Evolutionary conservation across 2,797 vertebrate genomes (phyloP), one percentile per base, ranked within the genome.

Genomic region (Lagothrix lagotricha): DNA sequence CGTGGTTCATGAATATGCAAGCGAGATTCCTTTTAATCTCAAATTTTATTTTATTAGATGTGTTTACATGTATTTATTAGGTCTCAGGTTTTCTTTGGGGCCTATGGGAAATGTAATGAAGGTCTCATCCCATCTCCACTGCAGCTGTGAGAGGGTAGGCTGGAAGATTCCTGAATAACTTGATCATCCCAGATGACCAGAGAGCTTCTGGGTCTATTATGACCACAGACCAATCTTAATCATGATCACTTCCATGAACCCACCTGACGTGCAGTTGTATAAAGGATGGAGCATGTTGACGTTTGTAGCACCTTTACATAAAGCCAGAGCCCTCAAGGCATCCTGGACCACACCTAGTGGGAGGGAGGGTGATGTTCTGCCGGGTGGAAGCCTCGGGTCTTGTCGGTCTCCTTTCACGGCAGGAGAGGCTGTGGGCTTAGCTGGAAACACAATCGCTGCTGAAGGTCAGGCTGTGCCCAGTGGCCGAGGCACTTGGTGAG

Each of bases 1-100:
- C 15, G 36, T 19, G 46, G 57, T 48, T 97, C 96, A 94, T 97
- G 97, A 93, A 96, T 97, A 95, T 97, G 94, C 92, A 95, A 88
- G 82, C 11, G n/a, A 72, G 79, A 85, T 92, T 94, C 85, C 96
- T 92, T 94, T 97, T 93, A 92, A 97, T 94, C 88, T 94, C 95
- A 81, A 75, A 61, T 92, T 95, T 97, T 95, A 95, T 90, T 94
- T 95, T 91, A 97, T 90, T 97, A 93, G 95, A 82, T 72, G 54
- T 64, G 61, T 84, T 96, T 96, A 95, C 41, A 93, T 93, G 70
- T 85, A 91, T 95, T 96, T 93, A 81, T 92, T 95, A 93, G 90
- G 54, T 36, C 73, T 39, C 61, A 46, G 36, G 41, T 92, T 93
- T 92, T 70, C 11, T 1, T 64, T 72, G 28, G 17, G 70, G 64